These are phyloP conservation scores for Ammodytes dubius DNA, from an alignment of 2,113 vertebrate genomes.

Conservation along the genomic window DNA sequence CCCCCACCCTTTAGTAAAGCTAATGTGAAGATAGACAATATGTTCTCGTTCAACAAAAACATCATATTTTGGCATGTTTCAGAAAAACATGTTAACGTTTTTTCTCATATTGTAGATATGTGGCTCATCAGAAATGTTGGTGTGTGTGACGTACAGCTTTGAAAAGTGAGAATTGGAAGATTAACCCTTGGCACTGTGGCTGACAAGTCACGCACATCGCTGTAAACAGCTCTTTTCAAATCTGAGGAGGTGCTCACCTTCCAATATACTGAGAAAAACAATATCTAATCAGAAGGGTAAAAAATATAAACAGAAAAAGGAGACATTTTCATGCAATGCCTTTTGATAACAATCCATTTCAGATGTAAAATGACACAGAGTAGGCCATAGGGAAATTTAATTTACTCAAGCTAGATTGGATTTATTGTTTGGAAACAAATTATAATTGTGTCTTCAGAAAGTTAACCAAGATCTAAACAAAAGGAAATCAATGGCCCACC, in stretches of 20 bases:
- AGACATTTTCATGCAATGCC: slow-evolving; percentile 67
- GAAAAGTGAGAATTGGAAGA: slow-evolving; percentile 42
- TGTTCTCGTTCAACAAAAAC: slow-evolving; percentile 48
- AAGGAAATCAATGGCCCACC: slow-evolving; percentile 87
- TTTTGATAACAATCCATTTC: slow-evolving; percentile 77
- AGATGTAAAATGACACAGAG: slow-evolving; percentile 83
- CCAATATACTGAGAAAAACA: slow-evolving; percentile 63
- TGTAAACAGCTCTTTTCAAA: slow-evolving; percentile 61
- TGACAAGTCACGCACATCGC: slow-evolving; percentile 62
- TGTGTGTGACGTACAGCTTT: slow-evolving; percentile 47
- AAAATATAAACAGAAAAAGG: slow-evolving; percentile 71
- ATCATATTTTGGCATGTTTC: slow-evolving; percentile 33
- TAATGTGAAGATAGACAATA: slow-evolving; percentile 52
- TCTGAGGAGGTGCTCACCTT: slow-evolving; percentile 68
- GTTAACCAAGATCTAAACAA: slow-evolving; percentile 88
- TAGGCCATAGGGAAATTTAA: slow-evolving; percentile 84
- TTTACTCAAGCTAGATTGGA: slow-evolving; percentile 85
- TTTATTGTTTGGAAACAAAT: slow-evolving; percentile 88
- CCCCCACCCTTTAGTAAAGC: slow-evolving; percentile 71
- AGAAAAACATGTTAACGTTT: slow-evolving; percentile 20
- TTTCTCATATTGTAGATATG: slow-evolving; percentile 26
- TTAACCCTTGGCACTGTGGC: slow-evolving; percentile 61
- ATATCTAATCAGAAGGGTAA: slow-evolving; percentile 80
- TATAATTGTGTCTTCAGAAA: slow-evolving; percentile 88
- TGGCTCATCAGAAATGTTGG: slow-evolving; percentile 59